Base-by-base conservation (phyloP, 2,113 vertebrate genomes). In the Zonotrichia leucophrys region DNA sequence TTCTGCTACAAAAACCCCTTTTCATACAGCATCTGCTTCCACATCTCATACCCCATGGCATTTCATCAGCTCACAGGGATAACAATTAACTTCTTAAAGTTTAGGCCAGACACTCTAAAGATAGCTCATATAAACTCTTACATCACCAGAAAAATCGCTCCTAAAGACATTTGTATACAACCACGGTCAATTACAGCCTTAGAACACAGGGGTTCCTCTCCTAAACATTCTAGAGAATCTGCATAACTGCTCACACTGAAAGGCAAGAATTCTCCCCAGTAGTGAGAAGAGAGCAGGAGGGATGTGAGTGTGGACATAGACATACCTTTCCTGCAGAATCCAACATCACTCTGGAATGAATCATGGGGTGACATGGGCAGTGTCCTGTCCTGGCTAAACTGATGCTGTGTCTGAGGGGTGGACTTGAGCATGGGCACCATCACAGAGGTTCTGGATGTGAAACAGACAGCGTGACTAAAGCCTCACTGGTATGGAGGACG, bases 121-220 rank as follows among this genome's bases (percentile, higher is more conserved):
- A 9, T 10, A 53, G 35, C 6, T 83, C 4, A 0, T 22, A 42
- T 23, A 67, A 70, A 75, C 52, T 55, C 8, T 16, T 47, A 13
- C 1, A 33, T 10, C 19, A 20, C 28, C 52, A 67, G 52, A 33
- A 62, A 39, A 39, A 39, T 19, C 3, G 3, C 16, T 4, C 1
- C 7, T 27, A 11, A 47, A 74, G 39, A 21, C 1, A 6, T 41
- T 27, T 58, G 10, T 49, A 8, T 10, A 5, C 0, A 3, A 53
- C 21, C n/a, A 39, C 0, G 0, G 20, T 16, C 22, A 31, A 50
- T 27, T 47, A 42, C 46, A 76, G 23, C 13, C 31, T 49, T 44
- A 24, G 24, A 58, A 63, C 11, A 62, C 5, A 33, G 5, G 7
- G 35, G 7, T 66, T 70, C 30, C 35, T 73, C 53, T 59, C 39